Evolutionary conservation across 2,888 invertebrate genomes (phyloP), one percentile per base, ranked within the genome.

Genomic region (Trichogramma evanescens): DNA sequence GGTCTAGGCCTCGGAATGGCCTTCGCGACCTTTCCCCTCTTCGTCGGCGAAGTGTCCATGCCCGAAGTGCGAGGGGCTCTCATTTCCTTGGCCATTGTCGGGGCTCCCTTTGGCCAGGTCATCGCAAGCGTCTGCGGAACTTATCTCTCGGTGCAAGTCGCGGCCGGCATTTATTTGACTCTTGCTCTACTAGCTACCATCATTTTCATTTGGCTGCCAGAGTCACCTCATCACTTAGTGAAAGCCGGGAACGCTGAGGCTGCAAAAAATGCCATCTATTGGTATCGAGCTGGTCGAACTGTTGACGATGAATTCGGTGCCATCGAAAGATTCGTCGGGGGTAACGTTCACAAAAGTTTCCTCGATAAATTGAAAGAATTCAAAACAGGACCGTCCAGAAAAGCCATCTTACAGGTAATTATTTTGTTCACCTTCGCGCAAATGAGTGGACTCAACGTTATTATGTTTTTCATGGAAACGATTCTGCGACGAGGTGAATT

Each of bases 381-480:
- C 6, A 51, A 39, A n/a, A 55, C 6, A 7, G 51, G 38, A 2
- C 26, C 56, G 1, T 49, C 58, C 5, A 59, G 52, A 9, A 71
- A 66, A 9, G 73, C 74, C 0, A 26, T 72, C 8, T n/a, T 71
- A 3, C 62, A 75, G 26, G 65, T 67, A 1, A 61, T 64, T 4
- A 52, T 67, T 0, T 56, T 77, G 2, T 71, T 71, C 46, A 63
- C 69, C 7, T 72, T 74, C 49, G 63, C 69, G 56, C 76, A 76
- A 51, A 50, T 72, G 4, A 68, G 70, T 56, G 77, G 77, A 5
- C 43, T 75, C 0, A 71, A 72, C 45, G 65, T 68, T 3, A 60
- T 76, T 6, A 26, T 71, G 6, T 73, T 70, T 43, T 76, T 73
- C 65, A 72, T 74, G 72, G 75, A 76, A 57, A 69, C 67, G 8